These are phyloP conservation scores for Camponotus floridanus DNA, from an alignment of 1,140 invertebrate genomes.

Conservation along the genomic window DNA sequence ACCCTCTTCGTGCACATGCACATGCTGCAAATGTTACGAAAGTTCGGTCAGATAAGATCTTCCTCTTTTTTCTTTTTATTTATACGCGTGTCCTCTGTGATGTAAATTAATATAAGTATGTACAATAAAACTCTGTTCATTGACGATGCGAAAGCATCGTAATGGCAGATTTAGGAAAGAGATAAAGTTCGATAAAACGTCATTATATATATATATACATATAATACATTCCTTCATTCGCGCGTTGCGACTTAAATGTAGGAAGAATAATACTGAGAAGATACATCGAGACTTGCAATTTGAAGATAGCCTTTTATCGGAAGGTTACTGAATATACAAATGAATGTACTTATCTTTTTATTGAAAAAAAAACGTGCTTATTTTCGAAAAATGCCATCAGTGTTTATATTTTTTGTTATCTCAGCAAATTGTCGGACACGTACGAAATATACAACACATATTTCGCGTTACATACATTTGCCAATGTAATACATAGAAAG, in stretches of 20 bases:
- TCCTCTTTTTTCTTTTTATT: slow-evolving; percentile 23
- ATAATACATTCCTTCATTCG: slow-evolving; percentile 78
- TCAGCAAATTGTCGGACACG: neutral
- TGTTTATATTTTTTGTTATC: neutral
- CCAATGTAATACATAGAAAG: neutral
- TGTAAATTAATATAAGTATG: slow-evolving; percentile 37
- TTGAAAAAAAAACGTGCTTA: slow-evolving; percentile 23
- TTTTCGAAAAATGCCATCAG: neutral
- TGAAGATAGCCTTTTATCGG: slow-evolving; percentile 19
- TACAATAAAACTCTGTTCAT: neutral
- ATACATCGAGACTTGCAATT: neutral
- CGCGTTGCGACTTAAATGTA: slow-evolving; percentile 77
- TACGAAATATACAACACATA: neutral
- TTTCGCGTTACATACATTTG: neutral
- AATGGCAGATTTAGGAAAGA: neutral
- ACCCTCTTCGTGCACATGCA: neutral
- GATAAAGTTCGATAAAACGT: slow-evolving; percentile 29
- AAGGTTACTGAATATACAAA: slow-evolving; percentile 11
- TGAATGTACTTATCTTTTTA: slow-evolving; percentile 66
- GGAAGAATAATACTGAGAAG: slow-evolving; percentile 31
- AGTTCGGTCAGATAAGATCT: slow-evolving; percentile 1
- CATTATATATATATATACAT: slow-evolving; percentile 39
- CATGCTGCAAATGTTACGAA: neutral
- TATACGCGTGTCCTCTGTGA: slow-evolving; percentile 53
- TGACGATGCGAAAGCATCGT: slow-evolving; percentile 19